Evolutionary conservation across 1,140 invertebrate species (phyloP), one percentile per base, ranked within the genome.

Genomic region (Gonioctena quinquepunctata): DNA sequence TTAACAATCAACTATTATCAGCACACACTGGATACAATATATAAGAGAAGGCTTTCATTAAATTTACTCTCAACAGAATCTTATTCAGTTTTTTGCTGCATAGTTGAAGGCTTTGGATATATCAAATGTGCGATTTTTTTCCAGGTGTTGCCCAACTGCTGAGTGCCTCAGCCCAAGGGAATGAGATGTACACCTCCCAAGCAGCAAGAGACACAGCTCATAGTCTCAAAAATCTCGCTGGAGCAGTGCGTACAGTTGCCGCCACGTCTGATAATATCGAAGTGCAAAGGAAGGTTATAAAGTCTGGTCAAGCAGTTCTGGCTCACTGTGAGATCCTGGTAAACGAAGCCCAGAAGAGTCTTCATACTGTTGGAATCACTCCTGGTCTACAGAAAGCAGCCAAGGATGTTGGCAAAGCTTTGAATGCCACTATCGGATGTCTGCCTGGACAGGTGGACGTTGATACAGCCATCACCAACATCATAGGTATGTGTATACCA

Each of bases 401-500:
- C 2, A 86, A 89, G 65, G 86, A 76, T 18, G 88, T 90, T 0
- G 81, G 76, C 60, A 81, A 72, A 4, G 85, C 89, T 2, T 78
- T 92, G 18, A 88, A 89, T 61, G 85, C 86, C 48, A 91, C 91
- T 2, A 88, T 97, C 4, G 92, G 91, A 70, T 93, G 92, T 77
- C 86, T 97, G 42, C 95, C 96, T 7, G 94, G 95, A 0, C 95
- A 97, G 77, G 88, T 91, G 74, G 96, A 97, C 79, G 90, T 98
- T 2, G 95, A 98, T 80, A 88, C 91, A 13, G 93, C 94, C 0
- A 92, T 97, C 75, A 88, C 90, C 69, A 90, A 89, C 68, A 96
- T 98, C 62, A 91, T 90, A 61, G 71, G 63, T 66, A 66, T 8
- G 5, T 13, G 49, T 50, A 54, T 42, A n/a, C n/a, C n/a, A n/a